These are phyloP conservation scores for Tyto alba DNA, from an alignment of 2,113 vertebrate genomes.

Conservation along the genomic window DNA sequence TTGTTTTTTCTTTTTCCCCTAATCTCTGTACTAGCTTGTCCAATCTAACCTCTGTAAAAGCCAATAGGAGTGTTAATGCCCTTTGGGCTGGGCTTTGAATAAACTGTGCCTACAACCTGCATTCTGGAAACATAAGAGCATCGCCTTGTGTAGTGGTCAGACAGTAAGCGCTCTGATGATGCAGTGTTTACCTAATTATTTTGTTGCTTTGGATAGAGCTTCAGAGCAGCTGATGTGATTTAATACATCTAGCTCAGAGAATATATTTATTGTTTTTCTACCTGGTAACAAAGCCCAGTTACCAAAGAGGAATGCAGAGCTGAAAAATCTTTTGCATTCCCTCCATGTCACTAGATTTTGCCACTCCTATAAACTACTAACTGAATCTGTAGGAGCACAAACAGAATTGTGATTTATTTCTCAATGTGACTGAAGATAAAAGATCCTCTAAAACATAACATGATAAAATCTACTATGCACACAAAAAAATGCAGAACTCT, in stretches of 20 bases:
- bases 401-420: not conserved
- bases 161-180: not conserved
- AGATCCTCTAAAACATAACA: not conserved
- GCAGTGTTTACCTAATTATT: not conserved
- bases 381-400: not conserved
- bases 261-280: not conserved
- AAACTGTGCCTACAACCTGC: not conserved
- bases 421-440: not conserved
- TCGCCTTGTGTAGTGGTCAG: not conserved
- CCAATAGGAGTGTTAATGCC: not conserved
- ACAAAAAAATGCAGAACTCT: not conserved
- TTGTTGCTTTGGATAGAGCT: not conserved
- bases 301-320: not conserved
- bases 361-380: not conserved
- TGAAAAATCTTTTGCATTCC: not conserved
- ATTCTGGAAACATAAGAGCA: not conserved
- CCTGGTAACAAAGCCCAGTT: not conserved
- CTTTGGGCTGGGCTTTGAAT: not conserved
- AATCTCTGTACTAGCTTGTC: not conserved
- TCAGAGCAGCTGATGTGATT: not conserved
- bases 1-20: no score
- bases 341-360: not conserved
- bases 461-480: not conserved
- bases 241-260: not conserved
- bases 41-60: not conserved